Conservation (phyloP, 2,797 vertebrate species). For the Fringilla coelebs region DNA sequence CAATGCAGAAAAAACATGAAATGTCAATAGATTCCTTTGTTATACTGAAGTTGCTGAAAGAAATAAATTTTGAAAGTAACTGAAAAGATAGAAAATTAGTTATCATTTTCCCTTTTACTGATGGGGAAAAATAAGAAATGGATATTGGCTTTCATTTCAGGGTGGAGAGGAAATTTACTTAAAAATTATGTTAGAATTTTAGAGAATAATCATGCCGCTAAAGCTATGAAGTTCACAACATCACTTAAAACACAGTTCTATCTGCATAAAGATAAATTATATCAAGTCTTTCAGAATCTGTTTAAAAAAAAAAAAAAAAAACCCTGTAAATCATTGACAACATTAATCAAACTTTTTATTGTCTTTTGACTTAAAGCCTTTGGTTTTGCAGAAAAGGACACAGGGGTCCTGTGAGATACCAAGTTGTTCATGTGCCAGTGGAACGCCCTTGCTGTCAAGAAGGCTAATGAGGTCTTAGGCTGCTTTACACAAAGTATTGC, state of each 20-base stretch:
- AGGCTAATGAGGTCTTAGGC: neutral
- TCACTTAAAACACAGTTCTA: neutral
- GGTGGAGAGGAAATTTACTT: neutral
- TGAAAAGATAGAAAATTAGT: neutral
- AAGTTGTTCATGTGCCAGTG: neutral
- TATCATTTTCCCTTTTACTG: neutral
- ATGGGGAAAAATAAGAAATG: neutral
- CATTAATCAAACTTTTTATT: neutral
- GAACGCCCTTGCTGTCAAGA: neutral
- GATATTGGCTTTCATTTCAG: neutral
- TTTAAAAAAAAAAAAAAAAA: neutral
- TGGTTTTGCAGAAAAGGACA: neutral
- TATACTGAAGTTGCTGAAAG: neutral
- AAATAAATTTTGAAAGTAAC: neutral
- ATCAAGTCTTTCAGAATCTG: neutral
- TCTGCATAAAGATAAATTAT: neutral
- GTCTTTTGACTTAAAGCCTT: neutral
- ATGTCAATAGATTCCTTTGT: neutral
- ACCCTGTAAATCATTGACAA: neutral
- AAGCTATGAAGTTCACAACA: neutral
- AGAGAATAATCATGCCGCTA: accelerated
- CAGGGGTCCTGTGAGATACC: neutral
- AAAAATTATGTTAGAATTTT: neutral
- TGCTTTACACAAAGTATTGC: neutral
- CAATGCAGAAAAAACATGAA: neutral